Conservation (phyloP, 2,797 vertebrate species). For the Cichlasoma orientale region DNA sequence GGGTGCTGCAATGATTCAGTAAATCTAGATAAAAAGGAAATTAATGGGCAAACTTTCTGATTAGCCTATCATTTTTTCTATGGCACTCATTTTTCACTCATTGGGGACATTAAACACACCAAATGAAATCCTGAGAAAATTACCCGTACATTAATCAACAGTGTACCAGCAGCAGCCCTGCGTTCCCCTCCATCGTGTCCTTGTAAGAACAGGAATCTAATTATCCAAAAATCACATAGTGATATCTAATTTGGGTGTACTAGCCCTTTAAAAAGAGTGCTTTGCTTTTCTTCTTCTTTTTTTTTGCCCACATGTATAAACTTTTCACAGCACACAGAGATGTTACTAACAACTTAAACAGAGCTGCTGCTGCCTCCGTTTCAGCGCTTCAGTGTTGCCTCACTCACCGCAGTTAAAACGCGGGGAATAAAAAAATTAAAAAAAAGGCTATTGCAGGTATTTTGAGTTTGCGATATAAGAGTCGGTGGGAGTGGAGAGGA, state of each 20-base stretch:
- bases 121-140: background rate
- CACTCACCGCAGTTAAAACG: background rate
- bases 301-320: background rate
- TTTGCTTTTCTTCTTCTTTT: background rate
- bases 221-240: too few relatives aligned
- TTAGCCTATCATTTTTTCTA: background rate
- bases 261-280: background rate
- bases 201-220: background rate
- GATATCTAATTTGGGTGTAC: background rate
- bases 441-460: background rate
- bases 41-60: background rate
- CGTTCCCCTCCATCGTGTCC: background rate
- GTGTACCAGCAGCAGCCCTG: background rate
- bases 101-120: fast-evolving
- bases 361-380: background rate
- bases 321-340: background rate
- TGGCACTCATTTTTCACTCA: background rate
- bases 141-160: background rate
- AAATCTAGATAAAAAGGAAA: background rate
- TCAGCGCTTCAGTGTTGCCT: background rate
- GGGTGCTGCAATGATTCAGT: background rate
- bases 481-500: background rate
- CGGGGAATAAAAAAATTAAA: background rate
- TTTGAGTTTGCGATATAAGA: background rate
- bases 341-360: background rate